phyloP scores from a whole-genome alignment of 2,888 invertebrate species.

The Lysandra bellargus region DNA sequence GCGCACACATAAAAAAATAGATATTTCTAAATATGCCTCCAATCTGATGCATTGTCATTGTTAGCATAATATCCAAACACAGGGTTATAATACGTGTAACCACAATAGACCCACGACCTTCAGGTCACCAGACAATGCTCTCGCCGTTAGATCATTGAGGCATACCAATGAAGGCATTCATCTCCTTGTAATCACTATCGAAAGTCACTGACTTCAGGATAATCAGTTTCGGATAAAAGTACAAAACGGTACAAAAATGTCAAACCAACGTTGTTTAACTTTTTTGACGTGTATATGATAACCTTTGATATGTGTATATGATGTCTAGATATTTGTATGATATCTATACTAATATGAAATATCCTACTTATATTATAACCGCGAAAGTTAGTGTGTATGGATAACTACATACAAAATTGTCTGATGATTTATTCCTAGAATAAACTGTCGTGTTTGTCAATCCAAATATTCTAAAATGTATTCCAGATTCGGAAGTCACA shows the following conservation, averaged over 20 bases:
- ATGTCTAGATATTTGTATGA: too few species aligned
- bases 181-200: not conserved
- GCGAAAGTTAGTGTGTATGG: too few species aligned
- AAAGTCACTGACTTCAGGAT: not conserved
- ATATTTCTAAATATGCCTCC: too few species aligned
- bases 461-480: not conserved
- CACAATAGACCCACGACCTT: not conserved
- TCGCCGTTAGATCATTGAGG: not conserved
- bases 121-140: constrained; percentile 3
- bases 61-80: not conserved
- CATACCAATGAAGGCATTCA: not conserved
- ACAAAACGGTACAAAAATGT: too few species aligned
- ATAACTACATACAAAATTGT: not conserved
- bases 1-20: too few species aligned
- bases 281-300: too few species aligned
- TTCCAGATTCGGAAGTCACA: not conserved
- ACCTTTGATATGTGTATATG: too few species aligned
- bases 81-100: not conserved
- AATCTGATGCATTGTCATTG: not conserved
- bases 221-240: not conserved
- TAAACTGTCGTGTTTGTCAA: not conserved
- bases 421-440: not conserved
- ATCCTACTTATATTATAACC: too few species aligned
- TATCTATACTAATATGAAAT: too few species aligned
- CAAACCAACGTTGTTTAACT: too few species aligned